A percentile compares a stretch with the other conserved stretches of the same genome.
These are phyloP conservation scores for Amphipoea lucens DNA, from an alignment of 2,888 invertebrate species.

Conservation along the genomic window DNA sequence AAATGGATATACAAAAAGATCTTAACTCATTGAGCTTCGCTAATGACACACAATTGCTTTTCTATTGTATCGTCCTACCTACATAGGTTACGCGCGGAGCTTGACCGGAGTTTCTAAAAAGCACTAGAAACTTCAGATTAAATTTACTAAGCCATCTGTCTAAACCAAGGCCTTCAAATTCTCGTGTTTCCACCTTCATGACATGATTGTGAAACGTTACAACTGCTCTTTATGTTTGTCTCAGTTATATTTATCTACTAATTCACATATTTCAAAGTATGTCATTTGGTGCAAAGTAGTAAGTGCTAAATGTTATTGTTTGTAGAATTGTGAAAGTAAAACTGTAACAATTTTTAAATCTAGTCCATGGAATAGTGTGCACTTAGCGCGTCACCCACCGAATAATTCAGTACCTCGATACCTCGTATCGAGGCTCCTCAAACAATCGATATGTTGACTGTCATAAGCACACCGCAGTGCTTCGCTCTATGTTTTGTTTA, in stretches of 20 bases:
- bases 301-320: constrained; percentile 60
- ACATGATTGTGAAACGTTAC: constrained; percentile 29
- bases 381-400: constrained; percentile 47
- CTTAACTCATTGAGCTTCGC: not conserved
- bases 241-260: constrained; percentile 42
- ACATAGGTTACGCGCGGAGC: too few species aligned
- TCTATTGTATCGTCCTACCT: too few species aligned
- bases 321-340: constrained; percentile 61
- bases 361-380: constrained; percentile 39
- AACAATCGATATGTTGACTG: constrained; percentile 60
- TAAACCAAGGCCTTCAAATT: constrained; percentile 8
- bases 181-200: constrained; percentile 16
- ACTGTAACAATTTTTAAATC: constrained; percentile 47
- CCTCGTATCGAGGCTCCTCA: constrained; percentile 47
- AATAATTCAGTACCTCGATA: constrained; percentile 52
- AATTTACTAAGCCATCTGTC: not conserved
- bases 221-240: constrained; percentile 28
- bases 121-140: not conserved
- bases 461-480: constrained; percentile 40
- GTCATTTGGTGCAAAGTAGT: constrained; percentile 39
- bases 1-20: not conserved
- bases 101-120: constrained; percentile 6
- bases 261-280: constrained; percentile 44
- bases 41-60: too few species aligned
- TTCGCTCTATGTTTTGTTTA: constrained; percentile 26